phyloP scores from a whole-genome alignment of 2,888 invertebrate genomes.

The Phengaris arion region DNA sequence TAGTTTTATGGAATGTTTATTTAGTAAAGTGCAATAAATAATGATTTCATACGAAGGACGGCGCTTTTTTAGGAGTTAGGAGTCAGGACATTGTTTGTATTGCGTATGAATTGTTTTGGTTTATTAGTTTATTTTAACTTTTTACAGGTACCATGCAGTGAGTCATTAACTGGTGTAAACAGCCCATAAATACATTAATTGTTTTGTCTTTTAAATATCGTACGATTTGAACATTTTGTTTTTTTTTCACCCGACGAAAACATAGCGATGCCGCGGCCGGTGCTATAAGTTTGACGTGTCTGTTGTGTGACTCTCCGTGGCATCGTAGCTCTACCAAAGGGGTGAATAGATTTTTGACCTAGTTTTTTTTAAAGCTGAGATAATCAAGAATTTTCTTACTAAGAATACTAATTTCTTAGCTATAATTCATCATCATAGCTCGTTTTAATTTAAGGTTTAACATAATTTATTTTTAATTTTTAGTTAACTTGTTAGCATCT shows the following conservation, averaged over 20 bases:
- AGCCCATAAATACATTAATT: not conserved
- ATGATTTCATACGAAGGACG: slow-evolving; percentile 18
- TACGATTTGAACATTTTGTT: not conserved
- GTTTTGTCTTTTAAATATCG: not conserved
- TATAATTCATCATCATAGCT: no score
- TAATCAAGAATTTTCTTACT: no score
- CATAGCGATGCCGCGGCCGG: no score
- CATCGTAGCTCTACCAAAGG: no score
- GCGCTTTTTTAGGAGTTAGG: no score
- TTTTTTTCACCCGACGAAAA: no score
- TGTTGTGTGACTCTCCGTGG: no score
- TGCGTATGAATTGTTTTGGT: not conserved
- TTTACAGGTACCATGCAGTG: not conserved
- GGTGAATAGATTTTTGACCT: no score
- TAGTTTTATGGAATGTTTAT: slow-evolving; percentile 26
- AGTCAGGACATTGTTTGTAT: not conserved
- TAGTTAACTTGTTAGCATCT: not conserved
- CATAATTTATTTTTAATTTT: not conserved
- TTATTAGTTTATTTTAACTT: slow-evolving; percentile 6
- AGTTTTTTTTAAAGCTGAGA: no score
- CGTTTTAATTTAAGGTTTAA: no score
- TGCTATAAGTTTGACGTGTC: no score
- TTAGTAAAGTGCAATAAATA: slow-evolving; percentile 26
- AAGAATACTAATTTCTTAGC: no score
- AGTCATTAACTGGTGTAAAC: not conserved